Evolutionary conservation across 2,113 vertebrate genomes (phyloP).

Genomic region (Ranitomeya imitator): DNA sequence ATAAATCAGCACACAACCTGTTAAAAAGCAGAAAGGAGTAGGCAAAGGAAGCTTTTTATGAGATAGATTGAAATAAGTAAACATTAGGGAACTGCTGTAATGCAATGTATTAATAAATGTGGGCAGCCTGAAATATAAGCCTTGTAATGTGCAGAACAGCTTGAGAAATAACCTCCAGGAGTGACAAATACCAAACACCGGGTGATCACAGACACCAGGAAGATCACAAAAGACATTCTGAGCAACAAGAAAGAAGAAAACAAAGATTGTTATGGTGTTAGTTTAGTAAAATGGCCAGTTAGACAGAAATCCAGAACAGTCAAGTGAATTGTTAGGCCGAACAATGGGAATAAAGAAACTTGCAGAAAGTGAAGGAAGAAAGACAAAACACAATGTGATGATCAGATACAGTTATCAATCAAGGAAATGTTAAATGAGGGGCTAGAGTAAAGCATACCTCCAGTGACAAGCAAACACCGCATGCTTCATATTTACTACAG

Average conservation of each 20-base stretch:
- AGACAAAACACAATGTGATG: constrained; percentile 23
- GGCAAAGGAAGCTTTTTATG: neutral
- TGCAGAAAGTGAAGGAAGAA: neutral
- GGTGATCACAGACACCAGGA: neutral
- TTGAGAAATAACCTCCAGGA: constrained; percentile 5
- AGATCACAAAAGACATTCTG: neutral
- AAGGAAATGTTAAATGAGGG: neutral
- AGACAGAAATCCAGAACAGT: neutral
- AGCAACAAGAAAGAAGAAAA: constrained; percentile 3
- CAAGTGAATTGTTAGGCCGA: constrained; percentile 5
- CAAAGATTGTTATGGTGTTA: constrained; percentile 31
- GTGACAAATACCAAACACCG: constrained; percentile 3
- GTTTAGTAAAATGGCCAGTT: neutral
- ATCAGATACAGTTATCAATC: neutral
- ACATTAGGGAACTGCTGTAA: neutral
- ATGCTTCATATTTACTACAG: too few relatives aligned
- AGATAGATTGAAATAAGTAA: neutral
- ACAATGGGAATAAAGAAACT: neutral
- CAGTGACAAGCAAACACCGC: neutral
- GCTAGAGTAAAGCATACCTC: neutral
- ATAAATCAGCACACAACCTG: neutral
- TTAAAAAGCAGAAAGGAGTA: too few relatives aligned
- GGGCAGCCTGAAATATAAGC: neutral
- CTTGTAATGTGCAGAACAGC: neutral
- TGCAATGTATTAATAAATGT: neutral